These are phyloP conservation scores for Pelusios castaneus DNA, from an alignment of 2,113 vertebrate species.

Conservation along the genomic window DNA sequence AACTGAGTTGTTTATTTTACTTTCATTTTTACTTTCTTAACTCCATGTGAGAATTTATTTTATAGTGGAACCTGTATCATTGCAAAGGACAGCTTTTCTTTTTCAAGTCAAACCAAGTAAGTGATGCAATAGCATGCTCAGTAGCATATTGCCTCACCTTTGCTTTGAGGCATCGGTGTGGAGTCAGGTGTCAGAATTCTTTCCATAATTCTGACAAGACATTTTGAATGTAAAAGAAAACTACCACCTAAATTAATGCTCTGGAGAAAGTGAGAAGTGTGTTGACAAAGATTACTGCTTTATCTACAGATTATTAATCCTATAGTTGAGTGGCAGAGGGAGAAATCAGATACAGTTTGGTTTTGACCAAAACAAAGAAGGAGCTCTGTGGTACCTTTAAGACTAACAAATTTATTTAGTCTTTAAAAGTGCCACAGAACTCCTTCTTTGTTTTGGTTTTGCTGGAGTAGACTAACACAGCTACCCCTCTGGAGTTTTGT, in stretches of 20 bases:
- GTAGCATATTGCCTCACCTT: neutral
- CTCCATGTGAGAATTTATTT: neutral
- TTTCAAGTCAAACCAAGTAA: constrained; percentile 26
- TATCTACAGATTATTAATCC: constrained; percentile 37
- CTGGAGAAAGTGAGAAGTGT: constrained; percentile 11
- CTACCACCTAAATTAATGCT: neutral
- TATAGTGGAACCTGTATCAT: rapidly evolving
- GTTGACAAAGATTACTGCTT: constrained; percentile 32
- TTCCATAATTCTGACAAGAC: constrained; percentile 11
- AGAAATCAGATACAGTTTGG: neutral
- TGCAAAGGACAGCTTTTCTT: neutral
- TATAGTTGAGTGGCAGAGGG: neutral
- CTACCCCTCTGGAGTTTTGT: neutral
- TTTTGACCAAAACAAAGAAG: neutral
- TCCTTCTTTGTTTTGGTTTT: too few species aligned
- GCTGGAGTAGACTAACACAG: too few species aligned
- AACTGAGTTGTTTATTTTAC: neutral
- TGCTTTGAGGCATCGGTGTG: neutral
- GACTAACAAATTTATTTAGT: too few species aligned
- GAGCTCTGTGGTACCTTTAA: too few species aligned
- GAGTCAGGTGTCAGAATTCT: neutral
- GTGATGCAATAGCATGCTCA: neutral
- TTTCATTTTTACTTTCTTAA: neutral
- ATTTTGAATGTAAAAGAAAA: constrained; percentile 50
- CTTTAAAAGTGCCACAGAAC: too few species aligned